Evolutionary conservation across 2,113 vertebrate genomes (phyloP).

Genomic region (Gymnocephalus cernua): DNA sequence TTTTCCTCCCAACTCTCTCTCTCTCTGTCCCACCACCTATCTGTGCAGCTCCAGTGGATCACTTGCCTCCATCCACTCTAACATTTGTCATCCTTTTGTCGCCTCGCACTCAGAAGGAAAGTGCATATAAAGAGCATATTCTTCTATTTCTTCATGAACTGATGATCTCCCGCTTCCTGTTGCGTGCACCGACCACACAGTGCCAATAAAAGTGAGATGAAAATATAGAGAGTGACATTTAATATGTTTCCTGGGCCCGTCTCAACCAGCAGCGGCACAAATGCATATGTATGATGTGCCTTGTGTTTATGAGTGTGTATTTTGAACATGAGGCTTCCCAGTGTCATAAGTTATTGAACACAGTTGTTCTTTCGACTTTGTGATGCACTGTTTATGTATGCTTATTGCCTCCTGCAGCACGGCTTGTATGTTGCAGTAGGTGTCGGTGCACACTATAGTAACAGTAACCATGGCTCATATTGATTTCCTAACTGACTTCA

Average conservation of each 20-base stretch:
- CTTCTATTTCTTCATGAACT: slow-evolving; percentile 50
- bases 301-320: slow-evolving; percentile 47
- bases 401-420: slow-evolving; percentile 39
- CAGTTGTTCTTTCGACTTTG: slow-evolving; percentile 60
- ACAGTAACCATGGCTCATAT: slow-evolving; percentile 66
- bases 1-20: slow-evolving; percentile 11
- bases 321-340: slow-evolving; percentile 42
- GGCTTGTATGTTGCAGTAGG: slow-evolving; percentile 39
- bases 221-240: slow-evolving; percentile 75
- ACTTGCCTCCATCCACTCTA: slow-evolving; percentile 62
- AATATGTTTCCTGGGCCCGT: slow-evolving; percentile 69
- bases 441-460: slow-evolving; percentile 44
- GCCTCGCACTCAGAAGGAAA: slow-evolving; percentile 64
- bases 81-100: slow-evolving; percentile 75
- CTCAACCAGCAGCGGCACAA: slow-evolving; percentile 51
- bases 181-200: slow-evolving; percentile 35
- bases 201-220: slow-evolving; percentile 55
- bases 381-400: slow-evolving; percentile 43
- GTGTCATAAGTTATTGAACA: slow-evolving; percentile 75
- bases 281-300: slow-evolving; percentile 74
- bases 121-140: slow-evolving; percentile 32
- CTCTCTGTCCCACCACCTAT: slow-evolving; percentile 64
- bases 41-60: slow-evolving; percentile 70
- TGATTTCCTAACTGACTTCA: slow-evolving; percentile 73
- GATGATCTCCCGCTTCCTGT: slow-evolving; percentile 59